Percentiles rank a stretch among this genome's conserved stretches.
These are phyloP conservation scores for Neopelma chrysocephalum DNA, from an alignment of 2,797 vertebrate species.

Conservation along the genomic window DNA sequence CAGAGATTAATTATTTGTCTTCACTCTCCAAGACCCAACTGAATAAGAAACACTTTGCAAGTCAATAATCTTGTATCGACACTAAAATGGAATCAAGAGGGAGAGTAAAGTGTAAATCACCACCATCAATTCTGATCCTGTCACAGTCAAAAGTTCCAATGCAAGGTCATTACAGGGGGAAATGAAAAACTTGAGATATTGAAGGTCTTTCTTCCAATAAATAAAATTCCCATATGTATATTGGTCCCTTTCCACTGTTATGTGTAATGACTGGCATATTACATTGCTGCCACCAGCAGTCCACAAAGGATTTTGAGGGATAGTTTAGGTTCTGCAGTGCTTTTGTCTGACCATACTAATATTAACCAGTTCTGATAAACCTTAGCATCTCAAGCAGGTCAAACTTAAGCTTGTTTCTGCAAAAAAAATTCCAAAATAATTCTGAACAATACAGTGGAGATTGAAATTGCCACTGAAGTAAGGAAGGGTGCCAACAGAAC, in stretches of 20 bases:
- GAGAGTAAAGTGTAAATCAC: background rate
- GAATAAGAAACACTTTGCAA: conserved; percentile 58
- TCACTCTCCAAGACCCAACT: conserved; percentile 14
- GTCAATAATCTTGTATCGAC: conserved; percentile 1
- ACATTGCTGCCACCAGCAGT: background rate
- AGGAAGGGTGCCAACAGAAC: background rate
- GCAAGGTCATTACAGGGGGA: background rate
- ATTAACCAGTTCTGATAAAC: background rate
- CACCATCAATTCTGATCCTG: background rate
- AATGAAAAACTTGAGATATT: background rate
- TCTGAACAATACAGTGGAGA: background rate
- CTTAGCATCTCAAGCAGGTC: background rate
- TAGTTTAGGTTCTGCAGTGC: background rate
- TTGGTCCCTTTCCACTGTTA: background rate
- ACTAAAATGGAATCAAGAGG: conserved; percentile 6
- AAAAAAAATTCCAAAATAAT: background rate
- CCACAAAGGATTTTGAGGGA: background rate
- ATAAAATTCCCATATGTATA: background rate
- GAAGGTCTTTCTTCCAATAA: conserved; percentile 5
- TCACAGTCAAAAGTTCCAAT: background rate
- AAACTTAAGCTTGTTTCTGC: background rate
- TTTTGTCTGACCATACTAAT: background rate
- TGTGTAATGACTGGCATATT: background rate
- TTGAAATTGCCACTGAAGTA: background rate
- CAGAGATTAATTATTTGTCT: conserved; percentile 21